Base-by-base conservation (phyloP, 2,888 invertebrate genomes). In the Macropis europaea region DNA sequence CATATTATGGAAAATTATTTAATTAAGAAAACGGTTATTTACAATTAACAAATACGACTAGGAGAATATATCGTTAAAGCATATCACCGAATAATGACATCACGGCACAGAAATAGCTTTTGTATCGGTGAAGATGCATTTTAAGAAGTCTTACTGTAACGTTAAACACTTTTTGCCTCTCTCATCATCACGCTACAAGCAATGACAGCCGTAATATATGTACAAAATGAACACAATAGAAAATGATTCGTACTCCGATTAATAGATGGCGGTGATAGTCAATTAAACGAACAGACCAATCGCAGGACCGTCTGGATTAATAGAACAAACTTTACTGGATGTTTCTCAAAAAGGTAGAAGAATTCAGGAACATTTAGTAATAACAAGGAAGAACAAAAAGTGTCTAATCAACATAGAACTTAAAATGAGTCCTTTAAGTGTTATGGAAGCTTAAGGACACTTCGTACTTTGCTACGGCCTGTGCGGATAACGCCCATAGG, bases 1-100 rank as follows among this genome's bases (percentile, higher is more conserved):
- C 93, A 93, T 93, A 83, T 76, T 84, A 73, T 38, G 9, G 30
- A 43, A 53, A 50, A 19, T 19, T 56, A 66, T 54, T 68, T 68
- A 47, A 71, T 36, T 34, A 19, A 34, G 34, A 71, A 36, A 59
- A 66, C n/a, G 50, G 63, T 68, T 80, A 80, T 60, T 63, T 66
- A 56, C 47, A 75, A 75, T 38, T 64, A 19, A 62, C 30, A 53
- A 57, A 57, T 60, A 59, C 36, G 13, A 36, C 67, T 67, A 73
- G 38, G 24, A 56, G 38, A 32, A 24, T 43, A 17, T 53, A 38
- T 45, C 28, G 28, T 67, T 73, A 59, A 73, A 59, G 32, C 50
- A 42, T 56, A 66, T 67, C 42, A 19, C 52, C 13, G 45, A 40
- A 47, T 61, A 57, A 67, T 57, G 67, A 61, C 30, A 61, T 66